These are phyloP conservation scores for Paralvinella palmiformis DNA, from an alignment of 1,140 invertebrate genomes.

Conservation along the genomic window DNA sequence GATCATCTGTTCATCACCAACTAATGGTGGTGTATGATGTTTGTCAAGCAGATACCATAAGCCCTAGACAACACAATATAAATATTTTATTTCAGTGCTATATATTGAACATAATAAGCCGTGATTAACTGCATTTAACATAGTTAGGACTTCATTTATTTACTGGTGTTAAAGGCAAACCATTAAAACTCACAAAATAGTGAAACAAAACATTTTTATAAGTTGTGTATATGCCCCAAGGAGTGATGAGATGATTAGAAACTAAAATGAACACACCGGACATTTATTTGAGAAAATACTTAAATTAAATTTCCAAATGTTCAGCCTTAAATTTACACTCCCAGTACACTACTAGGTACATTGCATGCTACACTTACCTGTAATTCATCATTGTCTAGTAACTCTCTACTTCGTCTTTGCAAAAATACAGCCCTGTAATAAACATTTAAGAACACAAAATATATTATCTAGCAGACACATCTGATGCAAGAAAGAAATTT, in stretches of 20 bases:
- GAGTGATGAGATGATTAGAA: no score
- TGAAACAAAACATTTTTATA: no score
- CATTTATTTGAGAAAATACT: no score
- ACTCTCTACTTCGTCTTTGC: conserved; percentile 72
- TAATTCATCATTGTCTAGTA: conserved; percentile 80
- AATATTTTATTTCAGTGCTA: neutral
- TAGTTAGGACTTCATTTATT: neutral
- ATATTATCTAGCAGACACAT: neutral
- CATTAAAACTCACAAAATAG: neutral
- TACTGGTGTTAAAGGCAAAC: neutral
- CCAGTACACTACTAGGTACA: neutral
- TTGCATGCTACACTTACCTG: conserved; percentile 61
- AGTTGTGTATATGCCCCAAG: no score
- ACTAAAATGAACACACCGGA: no score
- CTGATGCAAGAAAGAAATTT: neutral
- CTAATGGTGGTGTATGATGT: conserved; percentile 64
- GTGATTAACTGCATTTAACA: neutral
- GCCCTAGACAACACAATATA: conserved; percentile 46
- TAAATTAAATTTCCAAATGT: no score
- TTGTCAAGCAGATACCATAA: conserved; percentile 77
- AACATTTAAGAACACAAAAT: neutral
- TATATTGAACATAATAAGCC: neutral
- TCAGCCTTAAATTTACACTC: neutral
- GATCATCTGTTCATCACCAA: conserved; percentile 73
- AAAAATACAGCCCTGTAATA: conserved; percentile 68